Base-by-base conservation (phyloP, 1,140 invertebrate genomes). In the Microplitis mediator region DNA sequence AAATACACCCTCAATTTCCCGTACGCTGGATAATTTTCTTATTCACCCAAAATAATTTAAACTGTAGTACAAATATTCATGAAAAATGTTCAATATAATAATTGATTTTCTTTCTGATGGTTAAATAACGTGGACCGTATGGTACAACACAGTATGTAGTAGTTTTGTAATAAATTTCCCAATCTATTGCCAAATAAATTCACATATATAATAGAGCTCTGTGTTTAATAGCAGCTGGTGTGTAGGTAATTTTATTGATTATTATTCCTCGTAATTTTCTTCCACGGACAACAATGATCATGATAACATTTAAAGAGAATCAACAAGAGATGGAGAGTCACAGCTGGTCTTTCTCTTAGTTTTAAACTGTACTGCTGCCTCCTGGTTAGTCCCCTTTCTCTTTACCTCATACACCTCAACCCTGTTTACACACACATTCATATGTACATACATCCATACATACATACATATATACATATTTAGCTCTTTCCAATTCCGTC, bases 291-390 rank as follows among this genome's bases (percentile, higher is more conserved):
- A 61, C 11, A 45, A 45, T 61, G 58, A 61, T 61, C 16, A 35
- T 61, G 58, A 61, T 61, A 61, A 61, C 23, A 31, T 31, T 23
- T 31, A 13, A 31, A 56, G 52, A 23, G 52, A 56, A 56, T 16
- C n/a, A 23, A 32, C 14, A 61, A 32, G 14, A 16, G 58, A 32
- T 4, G 31, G 31, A 16, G 9, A 56, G n/a, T 31, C 5, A 32
- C 58, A 61, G 16, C 58, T 61, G 58, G 58, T 61, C 58, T 61
- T 31, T 61, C 31, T 61, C 58, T 61, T 61, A 11, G 4, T 61
- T 61, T 23, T 23, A 9, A 56, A 31, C 58, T 31, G 31, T 31
- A 34, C 14, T 16, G 39, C 11, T 45, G 8, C 39, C 39, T 45
- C 39, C 39, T 45, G 39, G 39, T 45, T 45, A 45, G 58, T 31